Conservation (phyloP, 2,888 invertebrate species). For the Epinotia bilunana region DNA sequence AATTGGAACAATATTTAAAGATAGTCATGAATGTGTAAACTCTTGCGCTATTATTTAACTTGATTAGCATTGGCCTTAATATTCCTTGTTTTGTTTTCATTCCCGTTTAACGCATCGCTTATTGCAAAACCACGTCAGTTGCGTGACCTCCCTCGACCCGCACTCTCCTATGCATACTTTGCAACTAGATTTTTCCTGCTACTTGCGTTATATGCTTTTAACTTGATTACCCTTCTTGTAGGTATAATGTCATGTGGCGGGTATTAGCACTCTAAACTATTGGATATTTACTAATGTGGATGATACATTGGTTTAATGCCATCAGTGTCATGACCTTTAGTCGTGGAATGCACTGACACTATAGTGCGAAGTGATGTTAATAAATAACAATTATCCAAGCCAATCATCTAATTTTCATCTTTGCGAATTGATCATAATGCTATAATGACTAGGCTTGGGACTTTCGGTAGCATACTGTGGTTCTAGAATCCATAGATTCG, state of each 20-base stretch:
- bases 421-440: not conserved
- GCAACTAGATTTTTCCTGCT: slow-evolving; percentile 10
- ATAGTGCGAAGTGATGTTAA: slow-evolving; percentile 15
- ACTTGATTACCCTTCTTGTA: slow-evolving; percentile 33
- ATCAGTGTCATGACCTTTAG: slow-evolving; percentile 8
- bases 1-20: not conserved
- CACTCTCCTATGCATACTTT: slow-evolving; percentile 24
- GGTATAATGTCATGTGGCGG: slow-evolving; percentile 16
- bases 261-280: slow-evolving; percentile 18
- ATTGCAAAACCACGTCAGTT: slow-evolving; percentile 1
- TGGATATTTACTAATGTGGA: slow-evolving; percentile 8
- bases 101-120: slow-evolving; percentile 15
- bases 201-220: slow-evolving; percentile 39
- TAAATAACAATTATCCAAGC: not conserved
- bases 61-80: not conserved
- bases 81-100: slow-evolving; percentile 14
- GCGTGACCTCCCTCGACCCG: slow-evolving; percentile 32
- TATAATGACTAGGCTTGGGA: too few species aligned
- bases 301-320: slow-evolving; percentile 2
- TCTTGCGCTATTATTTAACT: not conserved
- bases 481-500: too few species aligned
- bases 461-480: too few species aligned
- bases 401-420: slow-evolving; percentile 3
- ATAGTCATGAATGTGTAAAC: not conserved
- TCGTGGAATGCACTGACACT: slow-evolving; percentile 15